These are phyloP conservation scores for Sigmodon hispidus DNA, from an alignment of 2,113 vertebrate species.

Conservation along the genomic window DNA sequence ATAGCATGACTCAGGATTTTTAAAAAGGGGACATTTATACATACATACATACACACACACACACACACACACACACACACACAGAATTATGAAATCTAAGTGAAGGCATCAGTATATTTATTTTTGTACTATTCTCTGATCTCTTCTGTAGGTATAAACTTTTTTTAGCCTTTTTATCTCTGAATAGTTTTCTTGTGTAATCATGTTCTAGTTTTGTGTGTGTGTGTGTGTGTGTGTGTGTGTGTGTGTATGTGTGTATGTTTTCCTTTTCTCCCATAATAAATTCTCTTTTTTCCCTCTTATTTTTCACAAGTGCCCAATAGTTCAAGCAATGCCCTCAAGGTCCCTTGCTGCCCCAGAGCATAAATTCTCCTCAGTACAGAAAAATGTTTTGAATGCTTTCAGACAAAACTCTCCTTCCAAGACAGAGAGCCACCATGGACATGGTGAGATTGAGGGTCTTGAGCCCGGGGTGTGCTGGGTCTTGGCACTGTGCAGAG, in stretches of 20 bases:
- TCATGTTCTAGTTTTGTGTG: not conserved
- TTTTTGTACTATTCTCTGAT: not conserved
- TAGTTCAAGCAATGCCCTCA: not conserved
- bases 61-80: not conserved
- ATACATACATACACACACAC: not conserved
- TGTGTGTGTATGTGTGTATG: not conserved
- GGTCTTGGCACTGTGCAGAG: not conserved
- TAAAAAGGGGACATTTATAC: not conserved
- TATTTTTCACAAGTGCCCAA: not conserved
- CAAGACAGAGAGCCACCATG: not conserved
- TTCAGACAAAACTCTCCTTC: not conserved
- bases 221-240: too few species aligned
- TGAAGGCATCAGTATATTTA: not conserved
- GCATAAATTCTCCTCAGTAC: slow-evolving; percentile 2
- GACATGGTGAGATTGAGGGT: not conserved
- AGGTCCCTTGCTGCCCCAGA: not conserved
- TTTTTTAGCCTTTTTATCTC: not conserved
- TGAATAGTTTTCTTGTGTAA: slow-evolving; percentile 23
- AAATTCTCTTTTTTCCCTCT: not conserved
- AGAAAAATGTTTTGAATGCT: not conserved
- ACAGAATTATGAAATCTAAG: not conserved
- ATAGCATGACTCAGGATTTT: not conserved
- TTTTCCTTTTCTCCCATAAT: not conserved
- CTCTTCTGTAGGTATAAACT: slow-evolving; percentile 1
- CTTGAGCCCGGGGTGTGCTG: not conserved